These are phyloP conservation scores for Leptura quadrifasciata DNA, from an alignment of 2,888 invertebrate genomes.

Conservation along the genomic window DNA sequence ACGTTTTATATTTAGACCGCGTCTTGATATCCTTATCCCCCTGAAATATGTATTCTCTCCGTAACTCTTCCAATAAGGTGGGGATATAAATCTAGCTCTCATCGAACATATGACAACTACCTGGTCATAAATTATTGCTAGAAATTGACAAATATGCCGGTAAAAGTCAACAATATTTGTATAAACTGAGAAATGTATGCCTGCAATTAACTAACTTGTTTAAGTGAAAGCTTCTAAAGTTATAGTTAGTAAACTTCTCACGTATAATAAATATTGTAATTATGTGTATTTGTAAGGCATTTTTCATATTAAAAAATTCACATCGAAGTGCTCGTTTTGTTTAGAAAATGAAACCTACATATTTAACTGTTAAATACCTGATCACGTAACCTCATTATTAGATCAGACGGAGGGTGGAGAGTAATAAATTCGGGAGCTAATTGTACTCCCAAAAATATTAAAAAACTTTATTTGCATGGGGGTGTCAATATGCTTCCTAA, in stretches of 20 bases:
- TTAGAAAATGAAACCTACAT: slow-evolving; percentile 19
- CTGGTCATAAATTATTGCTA: neutral
- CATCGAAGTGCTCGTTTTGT: neutral
- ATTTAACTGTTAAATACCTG: slow-evolving; percentile 1
- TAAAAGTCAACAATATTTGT: slow-evolving; percentile 22
- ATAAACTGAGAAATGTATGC: neutral
- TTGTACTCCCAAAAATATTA: too few relatives aligned
- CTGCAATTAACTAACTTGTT: slow-evolving; percentile 7
- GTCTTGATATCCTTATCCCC: too few relatives aligned
- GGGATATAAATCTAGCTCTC: neutral
- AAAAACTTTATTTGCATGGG: too few relatives aligned
- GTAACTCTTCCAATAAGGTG: too few relatives aligned
- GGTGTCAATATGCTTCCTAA: too few relatives aligned
- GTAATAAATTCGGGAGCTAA: too few relatives aligned
- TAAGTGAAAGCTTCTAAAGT: slow-evolving; percentile 19
- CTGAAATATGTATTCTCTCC: too few relatives aligned
- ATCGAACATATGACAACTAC: slow-evolving; percentile 3
- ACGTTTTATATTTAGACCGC: too few relatives aligned
- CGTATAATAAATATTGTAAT: slow-evolving; percentile 16
- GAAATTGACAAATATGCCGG: slow-evolving; percentile 8
- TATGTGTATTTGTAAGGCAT: slow-evolving; percentile 2
- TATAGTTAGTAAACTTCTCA: slow-evolving; percentile 10
- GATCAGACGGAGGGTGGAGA: too few relatives aligned
- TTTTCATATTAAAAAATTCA: slow-evolving; percentile 15
- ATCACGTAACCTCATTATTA: neutral